Evolutionary conservation across 2,888 invertebrate genomes (phyloP).

Genomic region (Heliconius erato): DNA sequence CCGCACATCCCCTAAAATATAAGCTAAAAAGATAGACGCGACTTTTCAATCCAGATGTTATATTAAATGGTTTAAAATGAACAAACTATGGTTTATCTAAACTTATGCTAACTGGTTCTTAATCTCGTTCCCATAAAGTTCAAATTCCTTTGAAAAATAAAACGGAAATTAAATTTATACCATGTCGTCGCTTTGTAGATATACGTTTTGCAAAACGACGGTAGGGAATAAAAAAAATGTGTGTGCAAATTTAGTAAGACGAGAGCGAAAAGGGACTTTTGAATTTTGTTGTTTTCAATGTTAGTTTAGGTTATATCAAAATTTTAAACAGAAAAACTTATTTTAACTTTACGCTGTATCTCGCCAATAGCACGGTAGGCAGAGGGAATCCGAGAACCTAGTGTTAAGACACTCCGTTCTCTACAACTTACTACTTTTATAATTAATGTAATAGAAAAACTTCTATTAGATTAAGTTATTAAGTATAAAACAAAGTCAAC

Average conservation of each 20-base stretch:
- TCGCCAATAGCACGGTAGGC: too few species aligned
- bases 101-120: not conserved
- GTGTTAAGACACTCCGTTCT: too few species aligned
- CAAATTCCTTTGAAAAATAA: slow-evolving; percentile 50
- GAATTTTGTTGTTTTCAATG: slow-evolving; percentile 29
- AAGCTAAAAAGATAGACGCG: slow-evolving; percentile 43
- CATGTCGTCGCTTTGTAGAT: slow-evolving; percentile 47
- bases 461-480: too few species aligned
- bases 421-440: too few species aligned
- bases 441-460: too few species aligned
- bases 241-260: slow-evolving; percentile 72
- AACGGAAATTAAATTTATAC: slow-evolving; percentile 45
- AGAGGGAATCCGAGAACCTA: too few species aligned
- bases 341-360: not conserved
- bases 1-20: slow-evolving; percentile 14
- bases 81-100: slow-evolving; percentile 4
- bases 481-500: too few species aligned
- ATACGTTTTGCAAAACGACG: slow-evolving; percentile 42
- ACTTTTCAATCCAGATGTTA: slow-evolving; percentile 29
- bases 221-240: slow-evolving; percentile 46
- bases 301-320: slow-evolving; percentile 15
- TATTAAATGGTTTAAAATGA: slow-evolving; percentile 20
- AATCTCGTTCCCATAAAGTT: not conserved
- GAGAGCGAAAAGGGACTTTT: slow-evolving; percentile 45
- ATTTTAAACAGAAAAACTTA: slow-evolving; percentile 32